These are phyloP conservation scores for Corapipo altera DNA, from an alignment of 2,113 vertebrate species.

Conservation along the genomic window DNA sequence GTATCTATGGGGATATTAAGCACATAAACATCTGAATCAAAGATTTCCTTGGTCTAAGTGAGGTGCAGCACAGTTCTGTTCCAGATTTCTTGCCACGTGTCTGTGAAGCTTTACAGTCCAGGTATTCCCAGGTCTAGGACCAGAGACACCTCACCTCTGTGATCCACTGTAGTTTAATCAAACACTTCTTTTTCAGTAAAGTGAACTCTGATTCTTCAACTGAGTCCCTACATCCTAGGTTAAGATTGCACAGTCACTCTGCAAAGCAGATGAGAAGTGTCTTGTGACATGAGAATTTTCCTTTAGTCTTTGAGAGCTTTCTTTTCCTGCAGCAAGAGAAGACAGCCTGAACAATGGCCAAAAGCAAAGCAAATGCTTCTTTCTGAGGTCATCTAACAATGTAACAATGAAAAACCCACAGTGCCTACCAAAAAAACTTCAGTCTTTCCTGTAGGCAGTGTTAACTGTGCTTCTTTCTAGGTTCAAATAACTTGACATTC, in stretches of 20 bases:
- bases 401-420: background rate
- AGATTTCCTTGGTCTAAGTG: background rate
- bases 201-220: background rate
- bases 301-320: background rate
- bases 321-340: background rate
- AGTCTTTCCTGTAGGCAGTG: background rate
- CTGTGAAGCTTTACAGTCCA: background rate
- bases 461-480: background rate
- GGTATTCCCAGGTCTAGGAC: background rate
- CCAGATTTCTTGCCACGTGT: background rate
- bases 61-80: background rate
- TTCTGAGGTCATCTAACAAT: background rate
- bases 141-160: background rate
- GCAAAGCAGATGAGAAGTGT: background rate
- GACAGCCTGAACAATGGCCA: background rate
- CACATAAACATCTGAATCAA: background rate
- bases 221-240: background rate
- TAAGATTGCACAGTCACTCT: background rate
- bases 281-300: background rate
- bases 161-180: background rate
- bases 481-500: background rate
- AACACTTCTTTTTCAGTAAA: background rate
- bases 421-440: background rate
- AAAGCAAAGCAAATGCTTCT: background rate
- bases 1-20: background rate